These are phyloP conservation scores for Trissolcus japonicus DNA, from an alignment of 2,888 invertebrate genomes.

Conservation along the genomic window DNA sequence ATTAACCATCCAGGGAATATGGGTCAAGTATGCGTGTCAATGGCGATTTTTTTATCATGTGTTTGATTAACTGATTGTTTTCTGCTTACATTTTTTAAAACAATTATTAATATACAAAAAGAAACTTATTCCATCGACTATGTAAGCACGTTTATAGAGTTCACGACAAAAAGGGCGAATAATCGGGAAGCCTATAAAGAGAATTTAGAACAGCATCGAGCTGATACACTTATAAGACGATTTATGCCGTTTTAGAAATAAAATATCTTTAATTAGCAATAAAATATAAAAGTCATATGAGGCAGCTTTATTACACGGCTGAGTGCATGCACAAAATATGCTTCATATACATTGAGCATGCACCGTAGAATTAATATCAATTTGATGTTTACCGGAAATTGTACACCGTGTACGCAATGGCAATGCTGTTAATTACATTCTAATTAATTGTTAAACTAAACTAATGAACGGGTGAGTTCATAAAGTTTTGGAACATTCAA, in stretches of 20 bases:
- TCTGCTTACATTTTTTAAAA: neutral
- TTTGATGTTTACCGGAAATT: constrained; percentile 36
- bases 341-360: neutral
- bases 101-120: neutral
- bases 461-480: constrained; percentile 38
- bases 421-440: constrained; percentile 35
- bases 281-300: no score
- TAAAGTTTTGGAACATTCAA: constrained; percentile 32
- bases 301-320: no score
- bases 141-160: no score
- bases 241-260: no score
- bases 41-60: constrained; percentile 24
- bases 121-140: neutral
- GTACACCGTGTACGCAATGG: constrained; percentile 29
- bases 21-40: constrained; percentile 41
- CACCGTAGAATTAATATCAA: constrained; percentile 30
- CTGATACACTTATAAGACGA: no score
- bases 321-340: no score
- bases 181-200: neutral
- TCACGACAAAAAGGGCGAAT: neutral
- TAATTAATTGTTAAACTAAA: constrained; percentile 45
- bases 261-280: no score
- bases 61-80: constrained; percentile 24
- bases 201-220: neutral
- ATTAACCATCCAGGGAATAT: constrained; percentile 32